phyloP scores from a whole-genome alignment of 1,140 invertebrate species.

The Drosophila sp. region DNA sequence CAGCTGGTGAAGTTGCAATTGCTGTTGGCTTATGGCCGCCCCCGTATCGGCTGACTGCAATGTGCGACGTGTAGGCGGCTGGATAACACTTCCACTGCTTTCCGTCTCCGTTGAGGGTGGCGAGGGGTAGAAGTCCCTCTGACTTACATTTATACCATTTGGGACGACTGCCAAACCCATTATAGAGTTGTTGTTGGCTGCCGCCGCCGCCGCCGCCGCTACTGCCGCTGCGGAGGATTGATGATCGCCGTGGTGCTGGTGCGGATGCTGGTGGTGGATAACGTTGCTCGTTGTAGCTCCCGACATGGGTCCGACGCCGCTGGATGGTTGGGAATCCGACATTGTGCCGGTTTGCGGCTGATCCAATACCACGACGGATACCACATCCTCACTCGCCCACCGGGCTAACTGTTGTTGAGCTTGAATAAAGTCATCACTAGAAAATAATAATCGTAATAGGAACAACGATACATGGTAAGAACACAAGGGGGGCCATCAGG shows the following conservation, averaged over 20 bases:
- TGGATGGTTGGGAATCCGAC: slow-evolving; percentile 82
- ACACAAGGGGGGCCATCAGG: slow-evolving; percentile 58
- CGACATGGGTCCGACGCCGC: slow-evolving; percentile 80
- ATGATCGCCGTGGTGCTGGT: slow-evolving; percentile 83
- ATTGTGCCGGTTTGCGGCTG: slow-evolving; percentile 81
- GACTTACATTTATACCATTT: slow-evolving; percentile 83
- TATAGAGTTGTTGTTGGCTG: slow-evolving; percentile 73
- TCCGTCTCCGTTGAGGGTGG: slow-evolving; percentile 83
- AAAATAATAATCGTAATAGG: slow-evolving; percentile 89
- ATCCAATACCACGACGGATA: slow-evolving; percentile 86
- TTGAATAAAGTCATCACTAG: slow-evolving; percentile 97
- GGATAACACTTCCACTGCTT: slow-evolving; percentile 83
- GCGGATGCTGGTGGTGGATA: slow-evolving; percentile 78
- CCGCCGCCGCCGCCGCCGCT: slow-evolving; percentile 57
- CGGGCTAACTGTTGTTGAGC: slow-evolving; percentile 95
- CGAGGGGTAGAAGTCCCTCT: slow-evolving; percentile 83
- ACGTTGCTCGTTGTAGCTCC: slow-evolving; percentile 76
- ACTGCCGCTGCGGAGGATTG: slow-evolving; percentile 75
- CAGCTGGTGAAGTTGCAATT: slow-evolving; percentile 54
- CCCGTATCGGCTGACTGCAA: slow-evolving; percentile 63
- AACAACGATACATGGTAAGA: slow-evolving; percentile 83
- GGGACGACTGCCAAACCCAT: slow-evolving; percentile 77
- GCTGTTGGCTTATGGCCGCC: slow-evolving; percentile 51
- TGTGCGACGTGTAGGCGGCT: slow-evolving; percentile 72
- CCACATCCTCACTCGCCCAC: slow-evolving; percentile 94